phyloP scores from a whole-genome alignment of 1,140 invertebrate genomes.

The Brachionus rubens region DNA sequence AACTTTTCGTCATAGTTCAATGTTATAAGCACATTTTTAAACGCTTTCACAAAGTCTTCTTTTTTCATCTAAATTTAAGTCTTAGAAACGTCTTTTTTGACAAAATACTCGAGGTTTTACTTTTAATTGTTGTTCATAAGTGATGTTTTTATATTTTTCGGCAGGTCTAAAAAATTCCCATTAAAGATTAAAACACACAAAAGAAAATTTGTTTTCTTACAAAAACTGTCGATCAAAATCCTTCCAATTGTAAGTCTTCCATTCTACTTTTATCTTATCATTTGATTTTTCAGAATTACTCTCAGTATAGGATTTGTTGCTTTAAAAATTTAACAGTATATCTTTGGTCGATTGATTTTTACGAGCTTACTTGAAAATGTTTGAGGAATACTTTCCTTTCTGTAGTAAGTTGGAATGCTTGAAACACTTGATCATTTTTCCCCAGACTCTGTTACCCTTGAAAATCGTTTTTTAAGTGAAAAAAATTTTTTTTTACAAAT shows the following conservation, averaged over 20 bases:
- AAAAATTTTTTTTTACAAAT: no score
- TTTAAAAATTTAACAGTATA: no score
- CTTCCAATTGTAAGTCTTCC: slow-evolving; percentile 8
- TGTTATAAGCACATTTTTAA: slow-evolving; percentile 39
- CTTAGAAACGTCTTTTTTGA: not conserved
- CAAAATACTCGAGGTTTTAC: no score
- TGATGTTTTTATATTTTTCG: not conserved
- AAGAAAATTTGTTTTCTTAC: not conserved
- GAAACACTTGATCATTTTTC: no score
- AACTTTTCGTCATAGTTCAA: slow-evolving; percentile 41
- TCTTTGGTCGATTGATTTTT: no score
- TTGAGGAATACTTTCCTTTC: no score
- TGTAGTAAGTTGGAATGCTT: no score
- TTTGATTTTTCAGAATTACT: not conserved
- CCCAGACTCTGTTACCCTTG: no score
- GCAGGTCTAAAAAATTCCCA: not conserved
- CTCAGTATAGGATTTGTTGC: no score
- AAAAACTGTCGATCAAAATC: not conserved
- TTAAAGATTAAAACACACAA: not conserved
- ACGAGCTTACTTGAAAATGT: no score
- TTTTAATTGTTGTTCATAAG: not conserved
- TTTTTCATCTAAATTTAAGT: slow-evolving; percentile 29
- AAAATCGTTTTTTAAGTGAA: no score
- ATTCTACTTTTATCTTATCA: slow-evolving; percentile 16
- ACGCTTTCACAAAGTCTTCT: slow-evolving; percentile 10